Evolutionary conservation across 2,888 invertebrate genomes (phyloP).

Genomic region (Clivina fossor): DNA sequence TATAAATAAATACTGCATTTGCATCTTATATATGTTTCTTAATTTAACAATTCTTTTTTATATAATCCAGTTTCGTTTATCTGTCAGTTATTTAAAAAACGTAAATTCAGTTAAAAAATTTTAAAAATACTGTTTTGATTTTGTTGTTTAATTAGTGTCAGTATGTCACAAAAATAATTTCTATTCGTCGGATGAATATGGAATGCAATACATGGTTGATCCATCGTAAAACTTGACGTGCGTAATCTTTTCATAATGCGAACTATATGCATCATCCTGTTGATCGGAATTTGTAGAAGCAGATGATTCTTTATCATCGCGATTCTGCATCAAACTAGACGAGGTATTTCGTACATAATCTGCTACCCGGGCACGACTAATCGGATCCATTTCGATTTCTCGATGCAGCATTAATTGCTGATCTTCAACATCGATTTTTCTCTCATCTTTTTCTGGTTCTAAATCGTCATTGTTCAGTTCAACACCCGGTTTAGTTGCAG

Average conservation of each 20-base stretch:
- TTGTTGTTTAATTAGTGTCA: conserved; percentile 59
- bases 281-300: conserved; percentile 3
- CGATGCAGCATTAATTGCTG: conserved; percentile 18
- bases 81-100: too few relatives aligned
- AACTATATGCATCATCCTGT: conserved; percentile 41
- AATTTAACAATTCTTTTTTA: too few relatives aligned
- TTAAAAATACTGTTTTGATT: conserved; percentile 57
- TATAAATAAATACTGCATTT: too few relatives aligned
- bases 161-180: conserved; percentile 57
- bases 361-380: conserved; percentile 58
- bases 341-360: conserved; percentile 56
- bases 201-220: conserved; percentile 45
- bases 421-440: too few relatives aligned
- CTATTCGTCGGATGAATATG: conserved; percentile 53
- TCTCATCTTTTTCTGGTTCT: neutral
- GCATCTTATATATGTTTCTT: too few relatives aligned
- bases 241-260: conserved; percentile 40
- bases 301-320: conserved; percentile 47
- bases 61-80: too few relatives aligned
- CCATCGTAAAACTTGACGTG: conserved; percentile 39
- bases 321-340: conserved; percentile 48
- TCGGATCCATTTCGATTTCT: conserved; percentile 56
- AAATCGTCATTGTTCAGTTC: conserved; percentile 37
- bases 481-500: too few relatives aligned
- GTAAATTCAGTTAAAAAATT: conserved; percentile 53